These are phyloP conservation scores for Thalassaphorura encarpata DNA, from an alignment of 1,140 invertebrate species.

Conservation along the genomic window DNA sequence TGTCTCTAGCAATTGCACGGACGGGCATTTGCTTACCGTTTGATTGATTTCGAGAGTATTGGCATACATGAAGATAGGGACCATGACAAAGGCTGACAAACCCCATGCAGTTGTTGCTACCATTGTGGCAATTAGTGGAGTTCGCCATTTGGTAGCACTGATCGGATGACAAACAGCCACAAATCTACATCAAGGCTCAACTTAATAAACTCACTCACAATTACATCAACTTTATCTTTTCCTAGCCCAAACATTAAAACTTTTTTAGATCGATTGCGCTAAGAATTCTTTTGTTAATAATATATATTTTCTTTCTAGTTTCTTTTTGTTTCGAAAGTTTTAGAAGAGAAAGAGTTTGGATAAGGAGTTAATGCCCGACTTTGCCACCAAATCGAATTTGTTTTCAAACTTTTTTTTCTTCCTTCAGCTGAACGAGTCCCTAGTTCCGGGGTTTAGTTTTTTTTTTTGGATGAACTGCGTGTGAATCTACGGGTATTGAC, in stretches of 20 bases:
- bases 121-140: constrained; percentile 72
- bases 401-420: too few species aligned
- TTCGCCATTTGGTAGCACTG: constrained; percentile 68
- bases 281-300: neutral
- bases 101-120: constrained; percentile 77
- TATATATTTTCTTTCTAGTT: too few species aligned
- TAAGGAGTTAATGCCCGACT: too few species aligned
- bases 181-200: constrained; percentile 15
- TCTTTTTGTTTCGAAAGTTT: too few species aligned
- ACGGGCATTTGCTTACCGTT: constrained; percentile 4
- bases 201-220: neutral
- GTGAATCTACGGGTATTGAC: too few species aligned
- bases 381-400: too few species aligned
- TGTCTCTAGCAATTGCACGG: too few species aligned
- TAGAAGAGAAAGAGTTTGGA: too few species aligned
- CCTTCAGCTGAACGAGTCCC: too few species aligned
- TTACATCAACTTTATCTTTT: neutral
- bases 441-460: too few species aligned
- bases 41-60: constrained; percentile 47
- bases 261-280: neutral
- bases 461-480: too few species aligned
- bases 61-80: constrained; percentile 84
- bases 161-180: constrained; percentile 81
- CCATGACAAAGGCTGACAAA: constrained; percentile 72
- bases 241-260: neutral